Percentiles rank a stretch among this genome's conserved stretches.
These are phyloP conservation scores for Drosophila anomelani DNA, from an alignment of 2,888 invertebrate genomes.

Conservation along the genomic window DNA sequence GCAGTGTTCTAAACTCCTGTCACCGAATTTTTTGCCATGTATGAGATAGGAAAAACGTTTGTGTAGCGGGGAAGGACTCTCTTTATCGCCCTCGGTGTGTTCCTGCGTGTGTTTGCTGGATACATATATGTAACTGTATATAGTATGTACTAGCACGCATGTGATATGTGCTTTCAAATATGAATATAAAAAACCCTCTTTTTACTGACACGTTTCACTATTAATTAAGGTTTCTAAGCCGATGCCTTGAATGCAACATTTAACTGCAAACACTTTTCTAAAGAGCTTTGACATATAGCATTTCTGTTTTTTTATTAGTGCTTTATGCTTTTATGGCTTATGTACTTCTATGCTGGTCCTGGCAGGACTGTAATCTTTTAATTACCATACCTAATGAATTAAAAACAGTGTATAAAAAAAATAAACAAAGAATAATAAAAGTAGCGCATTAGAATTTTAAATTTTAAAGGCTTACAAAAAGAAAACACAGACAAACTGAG, in stretches of 20 bases:
- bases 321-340: neutral
- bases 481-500: neutral
- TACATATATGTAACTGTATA: slow-evolving; percentile 3
- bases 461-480: neutral
- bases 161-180: neutral
- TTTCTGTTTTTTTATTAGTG: neutral
- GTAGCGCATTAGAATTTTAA: neutral
- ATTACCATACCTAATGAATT: slow-evolving; percentile 8
- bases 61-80: slow-evolving; percentile 18
- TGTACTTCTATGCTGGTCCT: neutral
- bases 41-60: slow-evolving; percentile 31
- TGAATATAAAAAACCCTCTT: neutral
- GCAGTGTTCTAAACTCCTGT: slow-evolving; percentile 36
- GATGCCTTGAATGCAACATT: neutral
- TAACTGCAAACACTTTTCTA: slow-evolving; percentile 1
- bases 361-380: slow-evolving; percentile 1
- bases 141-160: slow-evolving; percentile 6
- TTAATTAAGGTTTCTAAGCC: neutral
- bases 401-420: neutral
- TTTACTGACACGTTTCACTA: slow-evolving; percentile 5
- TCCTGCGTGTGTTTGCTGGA: slow-evolving; percentile 19
- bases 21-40: slow-evolving; percentile 27
- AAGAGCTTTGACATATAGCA: slow-evolving; percentile 1
- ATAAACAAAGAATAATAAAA: neutral
- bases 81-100: slow-evolving; percentile 31